Conservation (phyloP, 1,140 invertebrate species). For the Magallana ariakensis region DNA sequence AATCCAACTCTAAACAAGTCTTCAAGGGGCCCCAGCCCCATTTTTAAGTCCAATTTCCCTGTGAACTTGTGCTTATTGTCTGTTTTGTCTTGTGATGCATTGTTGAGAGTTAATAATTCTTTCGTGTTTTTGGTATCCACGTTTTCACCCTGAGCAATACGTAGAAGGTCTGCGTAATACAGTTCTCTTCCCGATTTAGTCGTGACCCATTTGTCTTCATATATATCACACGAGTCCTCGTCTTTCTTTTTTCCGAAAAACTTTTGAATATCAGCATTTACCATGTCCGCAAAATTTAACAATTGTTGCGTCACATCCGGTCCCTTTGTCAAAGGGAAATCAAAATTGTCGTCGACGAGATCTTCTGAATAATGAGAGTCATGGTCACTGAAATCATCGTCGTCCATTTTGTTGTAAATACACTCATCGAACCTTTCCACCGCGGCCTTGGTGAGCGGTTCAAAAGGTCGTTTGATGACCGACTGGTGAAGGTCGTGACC, state of each 20-base stretch:
- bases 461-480: slow-evolving; percentile 55
- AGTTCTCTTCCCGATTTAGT: slow-evolving; percentile 75
- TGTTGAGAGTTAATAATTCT: slow-evolving; percentile 49
- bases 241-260: slow-evolving; percentile 76
- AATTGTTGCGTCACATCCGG: slow-evolving; percentile 72
- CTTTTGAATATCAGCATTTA: slow-evolving; percentile 76
- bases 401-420: slow-evolving; percentile 59
- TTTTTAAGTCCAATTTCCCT: slow-evolving; percentile 68
- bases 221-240: slow-evolving; percentile 76
- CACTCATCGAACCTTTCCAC: slow-evolving; percentile 49
- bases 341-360: slow-evolving; percentile 59
- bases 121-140: slow-evolving; percentile 55
- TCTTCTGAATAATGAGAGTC: slow-evolving; percentile 74
- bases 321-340: slow-evolving; percentile 52
- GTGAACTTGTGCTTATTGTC: slow-evolving; percentile 64
- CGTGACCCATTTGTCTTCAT: slow-evolving; percentile 75
- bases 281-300: slow-evolving; percentile 73
- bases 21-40: slow-evolving; percentile 71
- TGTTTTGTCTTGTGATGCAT: slow-evolving; percentile 53
- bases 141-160: slow-evolving; percentile 74
- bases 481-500: slow-evolving; percentile 41
- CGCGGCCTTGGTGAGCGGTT: slow-evolving; percentile 53
- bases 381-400: slow-evolving; percentile 75
- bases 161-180: slow-evolving; percentile 74
- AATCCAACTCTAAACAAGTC: slow-evolving; percentile 74